These are phyloP conservation scores for Erynnis tages DNA, from an alignment of 2,888 invertebrate species.

Conservation along the genomic window DNA sequence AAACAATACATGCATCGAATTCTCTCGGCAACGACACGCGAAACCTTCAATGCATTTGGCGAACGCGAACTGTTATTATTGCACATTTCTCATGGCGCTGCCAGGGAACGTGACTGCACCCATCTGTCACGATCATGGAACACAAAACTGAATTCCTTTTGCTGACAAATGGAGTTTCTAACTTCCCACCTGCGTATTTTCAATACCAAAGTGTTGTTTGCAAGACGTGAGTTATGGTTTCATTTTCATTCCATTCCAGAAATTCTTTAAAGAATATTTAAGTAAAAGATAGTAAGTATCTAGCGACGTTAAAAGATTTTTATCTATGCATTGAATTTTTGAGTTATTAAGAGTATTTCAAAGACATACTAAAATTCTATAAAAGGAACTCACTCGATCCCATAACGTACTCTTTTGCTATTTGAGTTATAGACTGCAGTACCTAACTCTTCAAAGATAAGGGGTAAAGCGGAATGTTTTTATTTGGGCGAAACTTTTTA, in stretches of 20 bases:
- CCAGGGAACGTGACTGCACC: constrained; percentile 16
- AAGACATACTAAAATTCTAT: too few species aligned
- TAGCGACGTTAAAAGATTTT: too few species aligned
- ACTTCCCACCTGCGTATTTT: constrained; percentile 21
- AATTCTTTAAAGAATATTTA: too few species aligned
- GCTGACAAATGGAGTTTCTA: constrained; percentile 24
- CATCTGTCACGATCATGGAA: constrained; percentile 23
- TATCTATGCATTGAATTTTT: too few species aligned
- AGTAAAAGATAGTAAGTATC: too few species aligned
- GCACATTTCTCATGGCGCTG: constrained; percentile 21
- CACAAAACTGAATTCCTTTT: constrained; percentile 20
- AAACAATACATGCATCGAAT: constrained; percentile 9
- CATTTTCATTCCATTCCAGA: neutral
- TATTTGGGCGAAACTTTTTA: too few species aligned
- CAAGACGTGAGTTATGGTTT: neutral
- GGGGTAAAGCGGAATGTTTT: too few species aligned
- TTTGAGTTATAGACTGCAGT: too few species aligned
- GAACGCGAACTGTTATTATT: constrained; percentile 23
- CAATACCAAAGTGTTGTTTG: constrained; percentile 3
- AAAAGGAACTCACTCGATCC: too few species aligned
- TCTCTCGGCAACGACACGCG: constrained; percentile 11
- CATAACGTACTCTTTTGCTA: too few species aligned
- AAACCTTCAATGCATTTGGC: constrained; percentile 22
- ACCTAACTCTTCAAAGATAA: too few species aligned
- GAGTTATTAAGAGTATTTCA: too few species aligned